Evolutionary conservation across 2,888 invertebrate genomes (phyloP).

Genomic region (Molanna angustata): DNA sequence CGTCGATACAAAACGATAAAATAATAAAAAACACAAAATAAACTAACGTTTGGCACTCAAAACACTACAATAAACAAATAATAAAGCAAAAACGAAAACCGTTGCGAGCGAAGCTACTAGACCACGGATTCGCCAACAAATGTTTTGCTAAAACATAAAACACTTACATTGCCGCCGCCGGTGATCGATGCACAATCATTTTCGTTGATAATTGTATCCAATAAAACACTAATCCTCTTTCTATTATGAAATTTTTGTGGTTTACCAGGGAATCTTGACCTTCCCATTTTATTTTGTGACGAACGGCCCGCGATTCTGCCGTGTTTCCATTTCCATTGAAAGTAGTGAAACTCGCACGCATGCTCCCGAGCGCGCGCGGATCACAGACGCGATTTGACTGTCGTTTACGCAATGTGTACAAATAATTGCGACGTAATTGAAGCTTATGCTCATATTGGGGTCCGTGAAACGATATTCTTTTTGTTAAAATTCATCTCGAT

Average conservation of each 20-base stretch:
- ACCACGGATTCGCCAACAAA: conserved; percentile 21
- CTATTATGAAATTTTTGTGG: conserved; percentile 83
- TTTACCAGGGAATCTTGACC: conserved; percentile 85
- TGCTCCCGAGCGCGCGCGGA: conserved; percentile 21
- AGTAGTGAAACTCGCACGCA: conserved; percentile 28
- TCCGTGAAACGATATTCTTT: neutral
- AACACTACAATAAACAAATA: conserved; percentile 12
- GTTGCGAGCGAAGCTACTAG: conserved; percentile 23
- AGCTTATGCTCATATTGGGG: conserved; percentile 34
- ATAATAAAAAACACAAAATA: conserved; percentile 14
- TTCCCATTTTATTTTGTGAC: conserved; percentile 67
- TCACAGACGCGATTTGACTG: conserved; percentile 10
- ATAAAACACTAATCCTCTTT: conserved; percentile 79
- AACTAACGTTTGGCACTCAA: conserved; percentile 3
- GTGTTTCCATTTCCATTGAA: conserved; percentile 27
- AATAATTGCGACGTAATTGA: conserved; percentile 55
- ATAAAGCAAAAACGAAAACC: conserved; percentile 21
- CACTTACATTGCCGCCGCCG: conserved; percentile 46
- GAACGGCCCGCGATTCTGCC: conserved; percentile 51
- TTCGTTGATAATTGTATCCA: conserved; percentile 53
- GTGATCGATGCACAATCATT: conserved; percentile 49
- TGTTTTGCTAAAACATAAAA: conserved; percentile 23
- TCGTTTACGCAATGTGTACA: conserved; percentile 51
- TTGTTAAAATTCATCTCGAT: no score
- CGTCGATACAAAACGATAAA: conserved; percentile 12